phyloP scores from a whole-genome alignment of 2,797 vertebrate species.

The Enoplosus armatus region DNA sequence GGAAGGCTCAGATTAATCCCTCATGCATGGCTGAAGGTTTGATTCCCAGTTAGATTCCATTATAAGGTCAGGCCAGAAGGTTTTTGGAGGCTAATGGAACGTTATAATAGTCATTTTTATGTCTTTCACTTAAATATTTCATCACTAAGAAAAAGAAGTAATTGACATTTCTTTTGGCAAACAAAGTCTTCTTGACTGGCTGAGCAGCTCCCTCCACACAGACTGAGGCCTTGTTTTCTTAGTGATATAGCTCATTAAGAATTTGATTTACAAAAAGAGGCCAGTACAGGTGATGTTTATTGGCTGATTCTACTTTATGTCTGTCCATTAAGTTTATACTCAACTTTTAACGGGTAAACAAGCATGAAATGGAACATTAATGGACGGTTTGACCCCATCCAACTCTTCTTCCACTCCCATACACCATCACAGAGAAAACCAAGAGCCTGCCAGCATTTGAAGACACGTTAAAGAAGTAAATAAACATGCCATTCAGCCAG shows the following conservation, averaged over 20 bases:
- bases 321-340: slow-evolving; percentile 6
- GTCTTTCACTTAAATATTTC: slow-evolving; percentile 36
- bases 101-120: slow-evolving; percentile 23
- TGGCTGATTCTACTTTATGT: neutral
- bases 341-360: slow-evolving; percentile 22
- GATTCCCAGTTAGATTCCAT: slow-evolving; percentile 59
- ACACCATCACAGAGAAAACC: slow-evolving; percentile 3
- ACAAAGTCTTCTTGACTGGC: neutral
- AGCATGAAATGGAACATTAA: slow-evolving; percentile 16
- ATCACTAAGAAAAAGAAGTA: slow-evolving; percentile 11
- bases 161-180: slow-evolving; percentile 20
- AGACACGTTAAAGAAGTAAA: neutral
- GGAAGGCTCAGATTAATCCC: slow-evolving; percentile 46
- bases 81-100: slow-evolving; percentile 43
- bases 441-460: neutral
- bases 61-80: slow-evolving; percentile 53
- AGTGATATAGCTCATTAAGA: neutral
- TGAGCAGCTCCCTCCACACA: neutral
- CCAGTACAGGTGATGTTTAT: neutral
- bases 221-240: neutral
- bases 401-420: neutral
- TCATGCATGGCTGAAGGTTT: slow-evolving; percentile 54
- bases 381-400: slow-evolving; percentile 36
- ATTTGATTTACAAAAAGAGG: neutral
- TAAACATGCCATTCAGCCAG: slow-evolving; percentile 1